Percentiles rank a stretch among this genome's conserved stretches.
Conservation (phyloP, 1,140 invertebrate genomes). For the Pteromalus puparum region DNA sequence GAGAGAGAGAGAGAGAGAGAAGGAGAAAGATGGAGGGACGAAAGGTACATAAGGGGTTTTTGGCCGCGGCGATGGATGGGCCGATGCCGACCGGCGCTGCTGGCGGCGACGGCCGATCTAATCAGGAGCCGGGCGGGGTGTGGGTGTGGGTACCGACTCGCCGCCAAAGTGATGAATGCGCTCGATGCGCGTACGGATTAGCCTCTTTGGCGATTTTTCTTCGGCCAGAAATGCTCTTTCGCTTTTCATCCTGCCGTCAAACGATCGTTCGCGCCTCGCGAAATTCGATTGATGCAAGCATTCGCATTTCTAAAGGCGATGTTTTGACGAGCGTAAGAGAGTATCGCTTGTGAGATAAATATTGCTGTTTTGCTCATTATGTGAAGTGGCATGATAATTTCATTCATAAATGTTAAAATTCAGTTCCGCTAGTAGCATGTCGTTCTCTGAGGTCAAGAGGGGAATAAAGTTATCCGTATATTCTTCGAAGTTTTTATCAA, state of each 20-base stretch:
- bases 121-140: slow-evolving; percentile 7
- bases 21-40: background rate
- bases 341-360: too few species aligned
- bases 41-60: background rate
- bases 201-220: slow-evolving; percentile 35
- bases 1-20: background rate
- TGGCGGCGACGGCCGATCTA: slow-evolving; percentile 33
- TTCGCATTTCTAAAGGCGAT: too few species aligned
- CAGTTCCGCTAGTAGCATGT: background rate
- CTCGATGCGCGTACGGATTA: slow-evolving; percentile 22
- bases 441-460: too few species aligned
- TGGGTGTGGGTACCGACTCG: slow-evolving; percentile 23
- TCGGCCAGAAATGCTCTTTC: background rate
- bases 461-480: too few species aligned
- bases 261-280: background rate
- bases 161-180: slow-evolving; percentile 29
- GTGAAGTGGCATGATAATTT: background rate
- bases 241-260: background rate
- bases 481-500: too few species aligned
- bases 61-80: slow-evolving; percentile 1
- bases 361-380: background rate
- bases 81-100: background rate
- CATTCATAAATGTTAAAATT: background rate
- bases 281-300: too few species aligned
- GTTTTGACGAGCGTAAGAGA: too few species aligned